Base-by-base conservation (phyloP, 92 coral and sea anemone species). In the Meandrina meandrites region DNA sequence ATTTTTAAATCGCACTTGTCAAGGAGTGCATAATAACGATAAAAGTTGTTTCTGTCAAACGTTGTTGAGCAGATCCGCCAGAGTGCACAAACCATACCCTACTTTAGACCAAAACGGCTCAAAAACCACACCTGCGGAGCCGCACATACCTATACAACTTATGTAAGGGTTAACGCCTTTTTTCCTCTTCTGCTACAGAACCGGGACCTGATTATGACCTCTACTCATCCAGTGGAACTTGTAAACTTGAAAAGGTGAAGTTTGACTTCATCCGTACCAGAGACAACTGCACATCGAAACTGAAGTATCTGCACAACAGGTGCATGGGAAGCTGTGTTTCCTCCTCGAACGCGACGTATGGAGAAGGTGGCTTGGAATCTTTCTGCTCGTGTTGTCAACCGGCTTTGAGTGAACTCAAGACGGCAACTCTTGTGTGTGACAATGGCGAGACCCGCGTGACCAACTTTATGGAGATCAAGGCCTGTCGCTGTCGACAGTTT, bases 381-480 rank as follows among this genome's bases (percentile, higher is more conserved):
- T 83, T 71, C 18, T 93, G 96, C 73, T 69, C 78, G 5, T 93
- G 96, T 69, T 93, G 94, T 77, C 78, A 89, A 21, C 96, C 96
- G 0, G 78, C 67, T 54, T 8, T 64, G 32, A 57, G 74, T 5
- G 45, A 66, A 64, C 57, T 21, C 50, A 66, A 73, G 35, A 74
- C 17, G 9, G 87, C 87, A 34, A 30, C 78, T 18, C 76, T 93
- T 85, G 64, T 15, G 76, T 93, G 96, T 50, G 32, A 14, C 0
- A 79, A 83, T 58, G 82, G 81, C 21, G 48, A 62, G 14, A 85
- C 71, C 75, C 82, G 81, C 60, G 81, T 45, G 5, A 87, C 90
- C 74, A 91, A 82, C 60, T 87, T 93, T 81, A 35, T 85, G 71
- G 80, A 86, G 82, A 91, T 93, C 34, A 92, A 91, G 40, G 32